Base-by-base conservation (phyloP, 2,888 invertebrate genomes). In the Agriopis aurantiaria region DNA sequence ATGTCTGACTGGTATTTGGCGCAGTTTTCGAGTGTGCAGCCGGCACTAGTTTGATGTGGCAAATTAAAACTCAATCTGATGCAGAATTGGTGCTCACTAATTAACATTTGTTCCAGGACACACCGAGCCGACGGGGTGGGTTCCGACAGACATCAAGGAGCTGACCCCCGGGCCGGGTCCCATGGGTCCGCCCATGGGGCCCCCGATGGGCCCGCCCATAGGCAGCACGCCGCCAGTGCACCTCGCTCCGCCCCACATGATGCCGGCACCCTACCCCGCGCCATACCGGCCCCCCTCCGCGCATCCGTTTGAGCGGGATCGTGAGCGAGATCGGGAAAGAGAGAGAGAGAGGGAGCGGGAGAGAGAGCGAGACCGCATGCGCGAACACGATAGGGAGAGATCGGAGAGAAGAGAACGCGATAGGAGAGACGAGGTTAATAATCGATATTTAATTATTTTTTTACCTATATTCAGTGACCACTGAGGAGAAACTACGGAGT, bases 151-250 rank as follows among this genome's bases (percentile, higher is more conserved):
- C 75, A 96, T 97, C 66, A 97, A 97, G 85, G 96, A 96, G 82
- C 88, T 97, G 68, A 96, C 96, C 0, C 96, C 96, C 0, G 96
- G 96, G 0, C 96, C 96, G 0, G 96, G 96, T 0, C 95, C 95
- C 46, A 83, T 85, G 80, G 84, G 74, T 68, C 85, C 77, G 69
- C 91, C 89, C 77, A 86, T 88, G 76, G 90, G 87, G 56, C 89
- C 91, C 57, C 82, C 88, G 69, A 77, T 81, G 75, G 80, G 82
- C 77, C 78, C 83, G 65, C 84, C 88, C 53, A 82, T 45, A 78
- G 73, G 57, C 80, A 78, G 68, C 80, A 83, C 88, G 78, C 69
- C 80, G 83, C 88, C 90, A 46, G 80, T 84, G 75, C 79, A 75
- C 76, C 75, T 79, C 80, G 73, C 82, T 67, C 85, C 88, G 51